Conservation (phyloP, 2,888 invertebrate genomes). For the Entomobrya proxima region DNA sequence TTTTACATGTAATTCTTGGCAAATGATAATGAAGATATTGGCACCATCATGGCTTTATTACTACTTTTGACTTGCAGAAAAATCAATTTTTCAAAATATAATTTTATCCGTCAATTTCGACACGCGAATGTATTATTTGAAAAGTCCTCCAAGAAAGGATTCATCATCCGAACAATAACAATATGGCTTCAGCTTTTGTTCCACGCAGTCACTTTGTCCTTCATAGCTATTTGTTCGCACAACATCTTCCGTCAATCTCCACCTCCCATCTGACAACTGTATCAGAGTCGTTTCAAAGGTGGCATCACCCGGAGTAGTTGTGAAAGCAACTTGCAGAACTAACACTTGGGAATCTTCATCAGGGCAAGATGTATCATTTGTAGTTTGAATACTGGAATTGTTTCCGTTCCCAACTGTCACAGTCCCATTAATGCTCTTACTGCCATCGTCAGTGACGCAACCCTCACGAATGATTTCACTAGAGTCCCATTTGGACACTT, state of each 20-base stretch:
- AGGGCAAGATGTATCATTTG: background rate
- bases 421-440: background rate
- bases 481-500: slow-evolving; percentile 50
- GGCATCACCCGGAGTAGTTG: slow-evolving; percentile 37
- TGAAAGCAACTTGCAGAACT: slow-evolving; percentile 57
- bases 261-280: slow-evolving; percentile 53
- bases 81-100: no score
- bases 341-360: background rate
- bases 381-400: background rate
- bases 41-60: no score
- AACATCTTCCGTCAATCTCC: slow-evolving; percentile 66
- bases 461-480: slow-evolving; percentile 45
- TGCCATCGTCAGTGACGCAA: background rate
- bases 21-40: no score
- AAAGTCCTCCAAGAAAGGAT: background rate
- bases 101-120: no score
- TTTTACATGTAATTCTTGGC: no score
- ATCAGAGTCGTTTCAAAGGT: slow-evolving; percentile 67
- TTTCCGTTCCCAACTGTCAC: background rate
- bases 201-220: slow-evolving; percentile 52
- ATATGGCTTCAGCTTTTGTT: slow-evolving; percentile 58
- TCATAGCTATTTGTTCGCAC: slow-evolving; percentile 57
- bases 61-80: no score
- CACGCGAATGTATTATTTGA: no score
- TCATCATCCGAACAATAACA: slow-evolving; percentile 50